Evolutionary conservation across 2,113 vertebrate species (phyloP).

Genomic region (Nothoprocta pentlandii): DNA sequence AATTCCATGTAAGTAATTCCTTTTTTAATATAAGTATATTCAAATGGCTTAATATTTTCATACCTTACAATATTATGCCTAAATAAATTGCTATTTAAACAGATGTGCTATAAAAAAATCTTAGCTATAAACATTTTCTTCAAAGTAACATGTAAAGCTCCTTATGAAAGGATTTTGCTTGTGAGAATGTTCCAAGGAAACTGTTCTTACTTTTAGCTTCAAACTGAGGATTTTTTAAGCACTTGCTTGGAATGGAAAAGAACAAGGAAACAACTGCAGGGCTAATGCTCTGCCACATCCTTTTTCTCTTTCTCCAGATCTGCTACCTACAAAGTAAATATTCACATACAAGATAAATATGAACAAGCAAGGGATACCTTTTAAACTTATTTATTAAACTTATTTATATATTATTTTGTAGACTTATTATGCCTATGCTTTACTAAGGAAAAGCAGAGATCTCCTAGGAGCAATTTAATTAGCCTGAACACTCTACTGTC

Average conservation of each 20-base stretch:
- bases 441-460: background rate
- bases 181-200: background rate
- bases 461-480: background rate
- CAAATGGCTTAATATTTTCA: background rate
- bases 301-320: background rate
- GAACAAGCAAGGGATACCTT: background rate
- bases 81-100: background rate
- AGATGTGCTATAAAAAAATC: background rate
- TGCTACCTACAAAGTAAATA: background rate
- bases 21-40: background rate
- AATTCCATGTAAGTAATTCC: background rate
- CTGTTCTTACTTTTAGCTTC: background rate
- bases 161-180: background rate
- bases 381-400: background rate
- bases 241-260: background rate
- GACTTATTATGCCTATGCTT: background rate
- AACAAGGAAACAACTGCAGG: fast-evolving
- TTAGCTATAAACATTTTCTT: background rate
- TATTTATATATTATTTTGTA: background rate
- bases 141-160: background rate
- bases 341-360: background rate
- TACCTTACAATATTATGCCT: background rate
- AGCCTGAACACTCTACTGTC: background rate
- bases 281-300: background rate
- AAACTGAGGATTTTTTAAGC: background rate